Conservation (phyloP, 1,140 invertebrate species). For the Temnothorax curvispinosus region DNA sequence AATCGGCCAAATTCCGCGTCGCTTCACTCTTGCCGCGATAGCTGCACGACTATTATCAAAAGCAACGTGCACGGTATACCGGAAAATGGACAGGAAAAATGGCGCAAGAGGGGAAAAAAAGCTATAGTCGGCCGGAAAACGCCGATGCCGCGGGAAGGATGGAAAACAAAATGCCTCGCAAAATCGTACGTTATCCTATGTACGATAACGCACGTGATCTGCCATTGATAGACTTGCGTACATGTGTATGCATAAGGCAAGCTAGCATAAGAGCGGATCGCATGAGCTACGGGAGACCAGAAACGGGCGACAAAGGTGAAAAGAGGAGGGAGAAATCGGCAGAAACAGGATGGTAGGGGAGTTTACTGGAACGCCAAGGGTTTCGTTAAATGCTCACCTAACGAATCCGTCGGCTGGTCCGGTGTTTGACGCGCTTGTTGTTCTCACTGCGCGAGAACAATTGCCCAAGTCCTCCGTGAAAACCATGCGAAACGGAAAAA, state of each 20-base stretch:
- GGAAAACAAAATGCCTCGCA: slow-evolving; percentile 46
- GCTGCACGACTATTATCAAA: slow-evolving; percentile 51
- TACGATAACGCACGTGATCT: slow-evolving; percentile 29
- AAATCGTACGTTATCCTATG: slow-evolving; percentile 60
- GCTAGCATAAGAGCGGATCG: slow-evolving; percentile 40
- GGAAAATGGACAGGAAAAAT: slow-evolving; percentile 57
- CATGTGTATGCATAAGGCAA: slow-evolving; percentile 6
- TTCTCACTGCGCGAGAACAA: slow-evolving; percentile 73
- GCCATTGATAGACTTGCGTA: background rate
- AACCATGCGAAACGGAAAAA: slow-evolving; percentile 57
- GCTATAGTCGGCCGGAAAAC: background rate
- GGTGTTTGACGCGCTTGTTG: slow-evolving; percentile 77
- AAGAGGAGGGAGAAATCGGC: background rate
- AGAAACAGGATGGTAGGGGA: slow-evolving; percentile 37
- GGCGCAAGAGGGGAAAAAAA: slow-evolving; percentile 19
- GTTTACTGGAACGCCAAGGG: slow-evolving; percentile 41
- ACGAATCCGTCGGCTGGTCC: slow-evolving; percentile 75
- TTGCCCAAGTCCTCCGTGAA: slow-evolving; percentile 72
- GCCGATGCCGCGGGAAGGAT: background rate
- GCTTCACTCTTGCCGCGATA: slow-evolving; percentile 42
- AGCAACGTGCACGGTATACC: slow-evolving; percentile 43
- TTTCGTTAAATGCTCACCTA: slow-evolving; percentile 78
- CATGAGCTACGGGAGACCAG: background rate
- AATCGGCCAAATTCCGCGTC: slow-evolving; percentile 53
- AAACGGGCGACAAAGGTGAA: slow-evolving; percentile 15